Base-by-base conservation (phyloP, 2,797 vertebrate genomes). In the Schizothorax lantsangensis region DNA sequence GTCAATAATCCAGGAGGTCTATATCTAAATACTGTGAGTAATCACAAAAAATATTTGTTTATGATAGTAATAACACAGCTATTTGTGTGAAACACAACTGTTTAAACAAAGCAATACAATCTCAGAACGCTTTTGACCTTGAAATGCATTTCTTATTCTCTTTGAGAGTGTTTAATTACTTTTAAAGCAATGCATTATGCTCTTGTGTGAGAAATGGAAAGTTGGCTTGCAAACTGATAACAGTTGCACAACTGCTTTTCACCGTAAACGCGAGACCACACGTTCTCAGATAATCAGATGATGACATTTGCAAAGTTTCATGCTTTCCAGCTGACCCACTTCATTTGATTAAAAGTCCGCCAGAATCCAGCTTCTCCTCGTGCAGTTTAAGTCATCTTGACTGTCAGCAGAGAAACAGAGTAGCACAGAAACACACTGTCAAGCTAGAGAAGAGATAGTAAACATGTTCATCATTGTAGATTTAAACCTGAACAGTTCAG, bases 21-120 rank as follows among this genome's bases (percentile, higher is more conserved):
- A 5, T 52, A 17, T 52, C 49, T 52, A 17, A 52, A 52, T 17
- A 52, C 49, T 2, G 47, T 17, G 5, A 52, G 15, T 17, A 52
- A 17, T 6, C 49, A 52, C 49, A 52, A 52, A 52, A 15, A 49
- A 43, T 2, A 2, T 6, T 38, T 72, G 66, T 69, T 82, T 19
- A 82, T 33, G 30, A 36, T 68, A 14, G 21, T 12, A 15, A 57
- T 79, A 73, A 45, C 23, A 77, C 6, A 52, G 45, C 30, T 69
- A 52, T 81, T 69, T 69, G 19, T 52, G 52, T 72, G 49, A 38
- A 85, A 19, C 26, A 62, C 84, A 80, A 85, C 38, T 86, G 84
- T 81, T 81, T 74, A 81, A 86, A 81, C 84, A 66, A 81, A 49
- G 40, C 26, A 64, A 7, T 64, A 26, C 64, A 15, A 62, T 36